These are phyloP conservation scores for Drymodes brunneopygia DNA, from an alignment of 2,113 vertebrate genomes.

Conservation along the genomic window DNA sequence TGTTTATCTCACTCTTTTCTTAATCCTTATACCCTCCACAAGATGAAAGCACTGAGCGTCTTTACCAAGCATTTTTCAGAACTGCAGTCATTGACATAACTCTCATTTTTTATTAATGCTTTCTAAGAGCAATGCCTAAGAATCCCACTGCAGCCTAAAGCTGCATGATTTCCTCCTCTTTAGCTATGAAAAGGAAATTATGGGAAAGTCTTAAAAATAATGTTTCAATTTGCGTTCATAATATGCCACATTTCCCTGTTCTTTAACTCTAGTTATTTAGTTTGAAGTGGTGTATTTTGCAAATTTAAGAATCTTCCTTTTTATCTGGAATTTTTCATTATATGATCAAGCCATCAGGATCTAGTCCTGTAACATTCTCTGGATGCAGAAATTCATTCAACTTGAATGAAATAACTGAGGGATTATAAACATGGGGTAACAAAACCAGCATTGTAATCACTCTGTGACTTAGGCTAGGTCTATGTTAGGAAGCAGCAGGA, in stretches of 20 bases:
- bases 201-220: not conserved
- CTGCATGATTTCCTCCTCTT: not conserved
- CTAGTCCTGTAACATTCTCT: not conserved
- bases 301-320: not conserved
- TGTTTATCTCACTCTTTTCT: not conserved
- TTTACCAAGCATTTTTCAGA: not conserved
- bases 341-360: not conserved
- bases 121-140: not conserved
- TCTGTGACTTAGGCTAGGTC: not conserved
- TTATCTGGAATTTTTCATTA: not conserved
- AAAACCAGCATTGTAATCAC: not conserved
- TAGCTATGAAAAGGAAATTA: not conserved
- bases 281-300: fast-evolving
- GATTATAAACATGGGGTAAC: not conserved
- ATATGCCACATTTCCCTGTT: not conserved
- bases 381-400: not conserved
- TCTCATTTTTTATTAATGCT: not conserved
- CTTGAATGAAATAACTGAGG: not conserved
- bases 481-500: not conserved
- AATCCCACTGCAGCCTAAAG: not conserved
- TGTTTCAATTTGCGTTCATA: not conserved
- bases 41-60: not conserved
- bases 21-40: not conserved
- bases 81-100: not conserved
- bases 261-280: not conserved